phyloP scores from a whole-genome alignment of 2,888 invertebrate species.

The Troides oblongomaculatus region DNA sequence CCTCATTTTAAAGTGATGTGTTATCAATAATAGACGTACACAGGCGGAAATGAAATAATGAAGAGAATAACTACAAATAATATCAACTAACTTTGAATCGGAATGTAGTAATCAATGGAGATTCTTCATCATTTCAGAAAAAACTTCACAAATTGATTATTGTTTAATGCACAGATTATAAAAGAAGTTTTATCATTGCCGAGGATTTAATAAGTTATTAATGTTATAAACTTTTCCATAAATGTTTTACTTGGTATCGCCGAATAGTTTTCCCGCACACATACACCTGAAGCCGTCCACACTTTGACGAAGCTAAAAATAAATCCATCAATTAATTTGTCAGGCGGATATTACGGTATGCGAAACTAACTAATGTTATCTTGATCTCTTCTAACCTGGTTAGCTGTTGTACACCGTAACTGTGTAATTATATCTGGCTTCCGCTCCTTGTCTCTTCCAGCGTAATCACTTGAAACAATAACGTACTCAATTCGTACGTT shows the following conservation, averaged over 20 bases:
- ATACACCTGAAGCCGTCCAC: not conserved
- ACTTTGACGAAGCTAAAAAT: conserved; percentile 12
- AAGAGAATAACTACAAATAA: too few species aligned
- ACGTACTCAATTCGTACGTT: conserved; percentile 17
- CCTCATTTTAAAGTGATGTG: too few species aligned
- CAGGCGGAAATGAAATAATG: too few species aligned
- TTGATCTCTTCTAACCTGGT: conserved; percentile 24
- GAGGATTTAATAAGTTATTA: not conserved
- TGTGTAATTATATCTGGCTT: conserved; percentile 26
- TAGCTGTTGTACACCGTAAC: conserved; percentile 19
- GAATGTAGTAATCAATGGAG: too few species aligned
- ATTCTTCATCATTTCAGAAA: too few species aligned
- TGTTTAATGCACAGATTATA: too few species aligned
- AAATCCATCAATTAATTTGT: conserved; percentile 23
- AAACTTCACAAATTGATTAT: too few species aligned
- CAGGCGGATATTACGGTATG: conserved; percentile 23
- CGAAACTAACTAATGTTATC: conserved; percentile 23
- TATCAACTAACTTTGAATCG: too few species aligned
- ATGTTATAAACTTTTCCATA: not conserved
- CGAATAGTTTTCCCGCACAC: too few species aligned
- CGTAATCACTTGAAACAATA: conserved; percentile 26
- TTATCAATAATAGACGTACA: too few species aligned
- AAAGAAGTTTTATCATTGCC: too few species aligned
- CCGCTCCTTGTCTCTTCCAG: conserved; percentile 27
- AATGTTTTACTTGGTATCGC: not conserved